Percentiles rank a stretch among this genome's conserved stretches.
Conservation (phyloP, 2,888 invertebrate species). For the Drosophila tanythrix region DNA sequence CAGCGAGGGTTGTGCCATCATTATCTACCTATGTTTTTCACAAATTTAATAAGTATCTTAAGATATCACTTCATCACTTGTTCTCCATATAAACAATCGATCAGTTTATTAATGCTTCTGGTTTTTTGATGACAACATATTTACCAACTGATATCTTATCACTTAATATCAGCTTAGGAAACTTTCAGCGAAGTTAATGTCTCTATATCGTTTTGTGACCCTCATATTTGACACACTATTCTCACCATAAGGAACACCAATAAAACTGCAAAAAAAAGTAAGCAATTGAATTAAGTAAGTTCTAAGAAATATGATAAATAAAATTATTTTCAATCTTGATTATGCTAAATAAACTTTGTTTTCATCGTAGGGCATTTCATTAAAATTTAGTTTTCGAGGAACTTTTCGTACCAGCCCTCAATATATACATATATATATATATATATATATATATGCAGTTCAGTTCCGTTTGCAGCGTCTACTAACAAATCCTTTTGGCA, state of each 20-base stretch:
- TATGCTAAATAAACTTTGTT: neutral
- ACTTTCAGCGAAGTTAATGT: neutral
- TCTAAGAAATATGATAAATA: neutral
- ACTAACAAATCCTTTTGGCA: conserved; percentile 81
- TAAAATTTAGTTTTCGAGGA: neutral
- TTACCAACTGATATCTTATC: neutral
- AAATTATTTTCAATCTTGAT: neutral
- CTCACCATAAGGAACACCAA: neutral
- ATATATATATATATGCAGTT: conserved; percentile 46
- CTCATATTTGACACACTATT: neutral
- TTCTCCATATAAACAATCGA: neutral
- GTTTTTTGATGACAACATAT: neutral
- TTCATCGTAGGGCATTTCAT: neutral
- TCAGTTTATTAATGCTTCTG: neutral
- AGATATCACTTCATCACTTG: neutral
- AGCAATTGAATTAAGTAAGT: neutral
- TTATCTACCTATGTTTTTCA: neutral
- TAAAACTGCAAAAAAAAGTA: neutral
- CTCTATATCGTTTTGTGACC: neutral
- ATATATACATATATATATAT: conserved; percentile 7
- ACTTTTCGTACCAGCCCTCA: conserved; percentile 28
- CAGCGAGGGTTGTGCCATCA: conserved; percentile 39
- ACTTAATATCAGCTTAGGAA: neutral
- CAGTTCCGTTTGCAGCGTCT: conserved; percentile 68
- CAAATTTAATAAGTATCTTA: neutral